These are phyloP conservation scores for Potorous gilbertii DNA, from an alignment of 2,797 vertebrate species.

Conservation along the genomic window DNA sequence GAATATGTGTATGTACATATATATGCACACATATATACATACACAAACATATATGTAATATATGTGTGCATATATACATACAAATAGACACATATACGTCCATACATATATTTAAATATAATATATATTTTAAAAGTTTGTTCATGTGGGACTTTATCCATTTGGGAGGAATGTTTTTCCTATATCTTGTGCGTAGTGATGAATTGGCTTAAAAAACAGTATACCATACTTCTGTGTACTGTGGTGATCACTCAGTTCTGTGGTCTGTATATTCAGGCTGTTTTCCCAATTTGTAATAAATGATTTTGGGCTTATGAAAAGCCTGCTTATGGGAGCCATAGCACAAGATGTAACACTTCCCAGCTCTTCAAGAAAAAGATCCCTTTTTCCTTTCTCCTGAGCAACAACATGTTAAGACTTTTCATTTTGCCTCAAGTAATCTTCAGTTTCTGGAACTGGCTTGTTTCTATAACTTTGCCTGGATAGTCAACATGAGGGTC, in stretches of 20 bases:
- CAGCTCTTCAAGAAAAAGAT: neutral
- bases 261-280: neutral
- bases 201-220: neutral
- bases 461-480: neutral
- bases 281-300: neutral
- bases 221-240: neutral
- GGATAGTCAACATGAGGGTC: neutral
- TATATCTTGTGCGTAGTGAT: neutral
- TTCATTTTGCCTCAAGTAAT: neutral
- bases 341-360: neutral
- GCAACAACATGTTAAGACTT: neutral
- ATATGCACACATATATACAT: no score
- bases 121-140: neutral
- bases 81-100: neutral
- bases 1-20: neutral
- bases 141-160: neutral
- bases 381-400: constrained; percentile 1
- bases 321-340: neutral
- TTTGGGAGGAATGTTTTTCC: neutral
- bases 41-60: no score
- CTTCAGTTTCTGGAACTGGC: neutral
- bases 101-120: neutral
- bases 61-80: no score
- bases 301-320: neutral
- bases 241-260: neutral